phyloP scores from a whole-genome alignment of 2,888 invertebrate species.

The Tetragnatha montana region DNA sequence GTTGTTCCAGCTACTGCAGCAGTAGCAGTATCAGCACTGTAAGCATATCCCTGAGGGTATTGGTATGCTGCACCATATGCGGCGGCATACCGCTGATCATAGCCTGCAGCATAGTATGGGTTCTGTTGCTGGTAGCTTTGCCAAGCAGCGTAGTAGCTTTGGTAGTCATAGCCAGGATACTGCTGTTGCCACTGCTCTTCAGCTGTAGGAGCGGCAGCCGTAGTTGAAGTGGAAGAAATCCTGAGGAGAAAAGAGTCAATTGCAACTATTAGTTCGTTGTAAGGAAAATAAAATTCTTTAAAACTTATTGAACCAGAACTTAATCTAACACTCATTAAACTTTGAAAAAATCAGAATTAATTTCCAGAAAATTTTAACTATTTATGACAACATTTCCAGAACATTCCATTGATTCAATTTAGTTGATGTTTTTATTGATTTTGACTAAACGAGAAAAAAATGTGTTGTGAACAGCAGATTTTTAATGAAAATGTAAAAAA shows the following conservation, averaged over 20 bases:
- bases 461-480: no score
- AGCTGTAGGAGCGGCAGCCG: slow-evolving; percentile 30
- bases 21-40: slow-evolving; percentile 39
- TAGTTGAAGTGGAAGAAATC: slow-evolving; percentile 14
- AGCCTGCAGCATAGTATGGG: slow-evolving; percentile 52
- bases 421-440: no score
- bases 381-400: neutral
- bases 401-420: neutral
- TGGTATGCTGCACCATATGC: slow-evolving; percentile 56
- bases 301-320: no score
- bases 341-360: no score
- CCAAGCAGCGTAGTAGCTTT: slow-evolving; percentile 70
- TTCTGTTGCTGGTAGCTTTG: slow-evolving; percentile 65
- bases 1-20: slow-evolving; percentile 41
- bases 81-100: slow-evolving; percentile 58
- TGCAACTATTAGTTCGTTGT: no score
- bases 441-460: no score
- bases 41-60: slow-evolving; percentile 53
- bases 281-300: no score
- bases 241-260: no score
- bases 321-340: no score
- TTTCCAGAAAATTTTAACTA: no score
- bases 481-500: no score
- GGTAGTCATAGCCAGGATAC: slow-evolving; percentile 68
- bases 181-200: slow-evolving; percentile 67